phyloP scores from a whole-genome alignment of 2,797 vertebrate species.

The Clamator glandarius region DNA sequence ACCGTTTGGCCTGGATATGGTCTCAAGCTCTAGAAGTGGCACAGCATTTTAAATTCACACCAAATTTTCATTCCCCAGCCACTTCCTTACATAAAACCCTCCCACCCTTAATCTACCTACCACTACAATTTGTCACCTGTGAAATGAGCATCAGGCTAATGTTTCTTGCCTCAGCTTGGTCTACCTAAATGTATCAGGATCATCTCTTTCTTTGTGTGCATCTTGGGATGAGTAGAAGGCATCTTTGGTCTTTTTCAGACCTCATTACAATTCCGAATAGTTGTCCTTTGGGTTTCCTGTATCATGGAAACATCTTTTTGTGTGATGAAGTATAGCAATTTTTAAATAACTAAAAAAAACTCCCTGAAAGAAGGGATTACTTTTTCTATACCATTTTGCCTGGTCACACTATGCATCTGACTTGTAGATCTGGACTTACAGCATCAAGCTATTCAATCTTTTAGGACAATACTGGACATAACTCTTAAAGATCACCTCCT shows the following conservation, averaged over 20 bases:
- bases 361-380: accelerated
- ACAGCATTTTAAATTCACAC: background rate
- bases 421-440: background rate
- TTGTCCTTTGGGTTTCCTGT: background rate
- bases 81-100: no score
- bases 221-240: background rate
- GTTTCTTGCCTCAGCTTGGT: background rate
- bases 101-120: no score
- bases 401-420: background rate
- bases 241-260: background rate
- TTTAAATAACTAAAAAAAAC: background rate
- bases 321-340: background rate
- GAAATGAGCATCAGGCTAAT: background rate
- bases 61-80: background rate
- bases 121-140: background rate
- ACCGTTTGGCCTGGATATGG: background rate
- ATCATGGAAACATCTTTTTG: background rate
- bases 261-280: background rate
- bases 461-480: background rate
- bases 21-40: background rate
- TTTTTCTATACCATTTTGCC: background rate
- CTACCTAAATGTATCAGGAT: background rate
- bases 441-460: background rate
- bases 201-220: background rate
- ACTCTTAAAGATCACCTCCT: background rate